Evolutionary conservation across 2,113 vertebrate genomes (phyloP).

Genomic region (Cyphomyrus plagiostoma): DNA sequence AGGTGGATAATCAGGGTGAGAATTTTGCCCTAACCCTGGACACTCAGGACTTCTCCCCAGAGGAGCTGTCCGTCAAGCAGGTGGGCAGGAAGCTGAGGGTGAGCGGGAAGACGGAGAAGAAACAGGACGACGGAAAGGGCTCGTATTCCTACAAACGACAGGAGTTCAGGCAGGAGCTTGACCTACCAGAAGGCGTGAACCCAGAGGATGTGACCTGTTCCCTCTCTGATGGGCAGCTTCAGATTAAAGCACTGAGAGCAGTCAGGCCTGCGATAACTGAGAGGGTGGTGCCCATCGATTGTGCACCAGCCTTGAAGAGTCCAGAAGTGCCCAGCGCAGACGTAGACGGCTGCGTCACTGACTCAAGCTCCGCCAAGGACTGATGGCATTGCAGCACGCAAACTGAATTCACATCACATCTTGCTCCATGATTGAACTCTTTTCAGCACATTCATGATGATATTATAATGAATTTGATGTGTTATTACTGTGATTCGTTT

Average conservation of each 20-base stretch:
- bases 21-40: conserved; percentile 59
- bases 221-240: conserved; percentile 51
- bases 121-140: conserved; percentile 56
- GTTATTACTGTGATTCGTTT: neutral
- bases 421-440: neutral
- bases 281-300: conserved; percentile 57
- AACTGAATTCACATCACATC: neutral
- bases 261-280: conserved; percentile 41
- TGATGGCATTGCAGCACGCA: neutral
- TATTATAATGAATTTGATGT: conserved; percentile 2
- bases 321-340: neutral
- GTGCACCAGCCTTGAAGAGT: neutral
- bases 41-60: conserved; percentile 52
- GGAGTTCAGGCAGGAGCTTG: conserved; percentile 66
- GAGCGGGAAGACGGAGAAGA: conserved; percentile 59
- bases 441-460: neutral
- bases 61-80: conserved; percentile 62
- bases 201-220: conserved; percentile 58
- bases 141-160: conserved; percentile 55
- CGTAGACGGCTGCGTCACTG: neutral
- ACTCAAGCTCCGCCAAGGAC: neutral
- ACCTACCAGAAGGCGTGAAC: conserved; percentile 55
- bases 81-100: conserved; percentile 63
- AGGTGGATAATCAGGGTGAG: conserved; percentile 33
- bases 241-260: conserved; percentile 54